Base-by-base conservation (phyloP, 2,113 vertebrate genomes). In the Corythoichthys haematopterus region DNA sequence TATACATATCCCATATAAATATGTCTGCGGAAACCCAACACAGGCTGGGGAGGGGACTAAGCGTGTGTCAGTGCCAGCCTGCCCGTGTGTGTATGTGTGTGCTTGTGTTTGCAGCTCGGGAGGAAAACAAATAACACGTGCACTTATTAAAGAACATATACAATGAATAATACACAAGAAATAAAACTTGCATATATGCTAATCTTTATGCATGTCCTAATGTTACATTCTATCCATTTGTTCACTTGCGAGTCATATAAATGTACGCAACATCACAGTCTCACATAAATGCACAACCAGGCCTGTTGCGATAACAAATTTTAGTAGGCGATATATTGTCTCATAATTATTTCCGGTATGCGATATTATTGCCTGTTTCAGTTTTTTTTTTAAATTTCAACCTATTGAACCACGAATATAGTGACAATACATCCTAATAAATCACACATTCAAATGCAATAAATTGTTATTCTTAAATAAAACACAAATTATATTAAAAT, bases 1-100 rank as follows among this genome's bases (percentile, higher is more conserved):
- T 98, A 98, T 97, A 93, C 91, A 92, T 92, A 92, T 91, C 91
- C 90, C 90, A 91, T 91, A 91, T 91, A 91, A 92, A 93, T 92
- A 92, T 92, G 90, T 92, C 91, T 91, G 82, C 80, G 72, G 84
- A 87, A 85, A 82, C 75, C 80, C 83, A 84, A 83, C 82, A 78
- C 83, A 85, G 75, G 80, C 77, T 68, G 66, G 63, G 61, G 62
- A 50, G 62, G 80, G 68, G 45, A 40, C 52, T 47, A 33, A 56
- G 71, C 74, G 58, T 74, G 68, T 74, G 75, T 70, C 72, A 62
- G 60, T 76, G 73, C 51, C 52, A 60, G 64, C 60, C 67, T 72
- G 64, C 73, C 45, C 73, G 65, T 68, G 70, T 75, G 73, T 64
- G n/a, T 67, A 68, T 76, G 77, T 56, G 64, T n/a, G 60, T 52